Base-by-base conservation (phyloP, 2,888 invertebrate species). In the Zeuzera pyrina region DNA sequence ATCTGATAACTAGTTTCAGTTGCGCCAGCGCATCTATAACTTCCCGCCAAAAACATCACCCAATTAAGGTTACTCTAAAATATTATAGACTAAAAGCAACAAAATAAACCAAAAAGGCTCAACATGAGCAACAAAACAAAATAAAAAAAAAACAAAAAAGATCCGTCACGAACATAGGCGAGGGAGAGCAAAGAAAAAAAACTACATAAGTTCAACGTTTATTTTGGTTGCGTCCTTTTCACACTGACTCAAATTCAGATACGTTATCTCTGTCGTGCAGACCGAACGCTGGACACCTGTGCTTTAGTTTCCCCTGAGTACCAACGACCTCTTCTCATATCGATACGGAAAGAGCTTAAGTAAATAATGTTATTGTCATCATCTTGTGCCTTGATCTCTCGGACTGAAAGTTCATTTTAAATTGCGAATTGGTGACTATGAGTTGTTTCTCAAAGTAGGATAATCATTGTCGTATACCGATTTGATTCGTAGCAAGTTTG, bases 261-360 rank as follows among this genome's bases (percentile, higher is more conserved):
- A 49, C 30, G 34, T 55, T 30, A 23, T 72, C 78, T 64, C 65
- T 46, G 43, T 77, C 66, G 46, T 45, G 38, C 70, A 46, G 61
- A 55, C 72, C 71, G 76, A 83, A 71, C 83, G 83, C 73, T 78
- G 83, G 79, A 83, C 83, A 83, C 83, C 83, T 83, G 83, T 83
- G 83, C 83, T 81, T 83, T 76, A 81, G 79, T 81, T 79, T 83
- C 81, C 83, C 78, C 73, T 65, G 73, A 79, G 83, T 83, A 79
- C 78, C 83, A 83, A 79, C 83, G 83, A 83, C 83, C 83, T 83
- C 79, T 78, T 60, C 49, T 47, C 31, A 37, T 43, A 43, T 50
- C 43, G 53, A 55, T 47, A 47, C 46, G 55, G 44, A 57, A 74
- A 72, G 43, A 62, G 45, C 66, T 45, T 62, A 81, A 49, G 57